phyloP scores from a whole-genome alignment of 2,113 vertebrate genomes.

The Carassius auratus region DNA sequence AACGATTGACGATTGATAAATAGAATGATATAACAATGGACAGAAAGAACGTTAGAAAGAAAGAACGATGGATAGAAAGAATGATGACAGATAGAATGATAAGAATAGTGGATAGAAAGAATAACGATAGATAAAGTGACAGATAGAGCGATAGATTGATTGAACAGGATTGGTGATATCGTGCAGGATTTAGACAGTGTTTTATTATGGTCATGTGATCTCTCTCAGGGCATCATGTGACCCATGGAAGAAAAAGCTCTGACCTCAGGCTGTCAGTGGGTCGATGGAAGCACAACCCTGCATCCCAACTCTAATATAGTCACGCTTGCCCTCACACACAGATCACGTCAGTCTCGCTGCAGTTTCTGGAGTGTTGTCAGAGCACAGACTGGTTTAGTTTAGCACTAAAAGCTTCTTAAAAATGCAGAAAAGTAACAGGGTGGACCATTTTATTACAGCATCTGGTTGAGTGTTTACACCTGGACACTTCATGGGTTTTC shows the following conservation, averaged over 20 bases:
- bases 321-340: neutral
- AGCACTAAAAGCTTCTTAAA: neutral
- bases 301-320: neutral
- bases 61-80: neutral
- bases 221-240: neutral
- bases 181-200: neutral
- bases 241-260: neutral
- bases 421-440: too few relatives aligned
- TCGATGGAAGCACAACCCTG: neutral
- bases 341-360: neutral
- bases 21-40: too few relatives aligned
- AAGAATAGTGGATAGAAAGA: neutral
- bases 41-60: neutral
- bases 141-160: neutral
- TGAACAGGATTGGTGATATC: too few relatives aligned
- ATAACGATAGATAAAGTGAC: neutral
- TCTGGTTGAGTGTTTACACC: too few relatives aligned
- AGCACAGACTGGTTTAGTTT: slow-evolving; percentile 2
- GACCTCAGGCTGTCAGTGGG: neutral
- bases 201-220: neutral
- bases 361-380: neutral
- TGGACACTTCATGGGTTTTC: too few relatives aligned
- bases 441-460: too few relatives aligned
- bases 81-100: too few relatives aligned
- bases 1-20: too few relatives aligned